Percentiles rank a stretch among this genome's conserved stretches.
Conservation (phyloP, 2,113 vertebrate species). For the Microcebus tavaratra region DNA sequence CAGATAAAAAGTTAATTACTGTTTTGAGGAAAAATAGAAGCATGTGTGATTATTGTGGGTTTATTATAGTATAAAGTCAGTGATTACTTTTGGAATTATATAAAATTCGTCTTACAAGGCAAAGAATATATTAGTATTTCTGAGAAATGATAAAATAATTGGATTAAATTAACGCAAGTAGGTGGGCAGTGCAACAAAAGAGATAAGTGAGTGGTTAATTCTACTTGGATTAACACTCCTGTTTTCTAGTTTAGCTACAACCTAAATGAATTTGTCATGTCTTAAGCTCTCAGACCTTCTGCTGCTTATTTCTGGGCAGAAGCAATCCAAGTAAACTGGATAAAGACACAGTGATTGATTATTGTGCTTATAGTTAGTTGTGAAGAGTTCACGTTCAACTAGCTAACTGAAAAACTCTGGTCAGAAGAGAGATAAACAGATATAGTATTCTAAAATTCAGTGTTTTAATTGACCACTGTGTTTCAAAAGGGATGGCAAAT, state of each 20-base stretch:
- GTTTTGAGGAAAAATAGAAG: slow-evolving; percentile 20
- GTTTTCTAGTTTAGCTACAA: not conserved
- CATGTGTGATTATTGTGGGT: slow-evolving; percentile 21
- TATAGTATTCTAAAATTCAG: not conserved
- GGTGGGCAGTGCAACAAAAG: not conserved
- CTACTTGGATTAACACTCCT: not conserved
- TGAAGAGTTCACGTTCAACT: not conserved
- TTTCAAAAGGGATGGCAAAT: not conserved
- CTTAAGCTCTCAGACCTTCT: not conserved
- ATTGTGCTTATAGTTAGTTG: not conserved
- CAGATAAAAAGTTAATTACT: slow-evolving; percentile 57
- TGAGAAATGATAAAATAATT: slow-evolving; percentile 37
- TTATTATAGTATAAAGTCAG: not conserved
- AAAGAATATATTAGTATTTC: not conserved
- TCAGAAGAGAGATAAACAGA: not conserved
- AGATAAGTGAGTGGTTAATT: slow-evolving; percentile 6
- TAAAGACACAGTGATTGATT: not conserved
- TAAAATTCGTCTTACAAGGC: slow-evolving; percentile 1
- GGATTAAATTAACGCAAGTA: slow-evolving; percentile 22
- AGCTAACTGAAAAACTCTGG: not conserved
- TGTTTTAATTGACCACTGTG: not conserved
- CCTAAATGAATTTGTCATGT: slow-evolving; percentile 32
- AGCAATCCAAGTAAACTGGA: not conserved
- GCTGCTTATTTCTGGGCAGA: not conserved
- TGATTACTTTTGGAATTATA: slow-evolving; percentile 42